Conservation (phyloP, 2,888 invertebrate species). For the Malachius bipustulatus region DNA sequence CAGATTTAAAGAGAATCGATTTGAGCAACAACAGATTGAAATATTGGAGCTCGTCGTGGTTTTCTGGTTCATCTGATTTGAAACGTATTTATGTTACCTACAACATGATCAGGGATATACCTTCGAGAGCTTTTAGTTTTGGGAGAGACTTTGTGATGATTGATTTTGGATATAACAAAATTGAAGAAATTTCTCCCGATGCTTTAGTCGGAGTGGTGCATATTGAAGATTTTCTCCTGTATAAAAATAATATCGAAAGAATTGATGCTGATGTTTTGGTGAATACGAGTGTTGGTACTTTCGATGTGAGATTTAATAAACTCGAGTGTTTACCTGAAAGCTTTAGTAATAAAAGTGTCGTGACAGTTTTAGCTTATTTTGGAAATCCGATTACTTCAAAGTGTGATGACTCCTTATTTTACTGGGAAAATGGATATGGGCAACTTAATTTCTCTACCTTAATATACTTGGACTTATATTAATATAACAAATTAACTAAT, state of each 20-base stretch:
- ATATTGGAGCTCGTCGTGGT: neutral
- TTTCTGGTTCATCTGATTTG: neutral
- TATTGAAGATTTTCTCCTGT: neutral
- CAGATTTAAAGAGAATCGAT: neutral
- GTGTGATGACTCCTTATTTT: neutral
- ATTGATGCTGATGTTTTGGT: neutral
- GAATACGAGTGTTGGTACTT: neutral
- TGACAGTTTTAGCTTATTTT: neutral
- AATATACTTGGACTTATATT: too few species aligned
- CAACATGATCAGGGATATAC: neutral
- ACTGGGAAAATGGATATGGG: neutral
- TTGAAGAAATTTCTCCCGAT: neutral
- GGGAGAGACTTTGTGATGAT: neutral
- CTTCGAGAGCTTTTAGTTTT: neutral
- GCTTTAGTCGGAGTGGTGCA: neutral
- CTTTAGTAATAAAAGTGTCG: neutral
- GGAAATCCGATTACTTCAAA: neutral
- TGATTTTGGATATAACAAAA: neutral
- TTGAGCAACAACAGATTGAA: constrained; percentile 2
- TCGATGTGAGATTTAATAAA: neutral
- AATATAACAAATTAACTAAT: too few species aligned
- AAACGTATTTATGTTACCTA: neutral
- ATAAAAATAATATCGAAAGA: neutral
- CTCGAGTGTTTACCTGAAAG: neutral
- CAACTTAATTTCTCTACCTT: too few species aligned